phyloP scores from a whole-genome alignment of 2,797 vertebrate genomes.

The Chelon auratus region DNA sequence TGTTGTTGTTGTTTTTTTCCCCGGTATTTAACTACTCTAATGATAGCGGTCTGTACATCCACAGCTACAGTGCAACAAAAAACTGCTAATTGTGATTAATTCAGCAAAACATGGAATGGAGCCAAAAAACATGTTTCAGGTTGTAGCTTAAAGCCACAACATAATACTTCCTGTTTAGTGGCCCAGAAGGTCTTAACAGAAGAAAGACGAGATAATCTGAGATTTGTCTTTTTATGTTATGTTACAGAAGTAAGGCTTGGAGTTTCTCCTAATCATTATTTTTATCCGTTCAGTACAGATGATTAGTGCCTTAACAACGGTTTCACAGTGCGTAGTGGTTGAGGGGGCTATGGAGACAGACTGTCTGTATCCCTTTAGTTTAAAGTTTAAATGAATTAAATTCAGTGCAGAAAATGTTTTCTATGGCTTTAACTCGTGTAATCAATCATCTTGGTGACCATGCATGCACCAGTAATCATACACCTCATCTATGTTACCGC shows the following conservation, averaged over 20 bases:
- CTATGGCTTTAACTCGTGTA: constrained; percentile 79
- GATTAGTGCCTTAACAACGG: neutral
- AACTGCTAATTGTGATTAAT: neutral
- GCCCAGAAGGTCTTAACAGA: neutral
- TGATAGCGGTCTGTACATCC: neutral
- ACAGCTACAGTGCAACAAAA: neutral
- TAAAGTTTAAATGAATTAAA: constrained; percentile 31
- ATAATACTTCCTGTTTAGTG: constrained; percentile 7
- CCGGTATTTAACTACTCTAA: constrained; percentile 5
- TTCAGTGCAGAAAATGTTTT: constrained; percentile 63
- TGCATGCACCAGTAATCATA: constrained; percentile 63
- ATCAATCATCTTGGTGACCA: constrained; percentile 68
- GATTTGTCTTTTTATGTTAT: neutral
- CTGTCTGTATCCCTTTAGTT: constrained; percentile 32
- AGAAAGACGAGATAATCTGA: neutral
- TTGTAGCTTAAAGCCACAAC: neutral
- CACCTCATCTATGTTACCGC: constrained; percentile 61
- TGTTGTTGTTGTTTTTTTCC: neutral
- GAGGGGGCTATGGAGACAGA: neutral
- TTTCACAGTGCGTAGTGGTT: neutral
- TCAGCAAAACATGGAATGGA: neutral
- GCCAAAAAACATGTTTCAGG: constrained; percentile 11
- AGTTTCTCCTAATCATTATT: no score
- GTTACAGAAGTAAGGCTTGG: no score
- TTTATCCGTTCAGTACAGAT: no score